Evolutionary conservation across 2,797 vertebrate species (phyloP).

Genomic region (Spondyliosoma cantharus): DNA sequence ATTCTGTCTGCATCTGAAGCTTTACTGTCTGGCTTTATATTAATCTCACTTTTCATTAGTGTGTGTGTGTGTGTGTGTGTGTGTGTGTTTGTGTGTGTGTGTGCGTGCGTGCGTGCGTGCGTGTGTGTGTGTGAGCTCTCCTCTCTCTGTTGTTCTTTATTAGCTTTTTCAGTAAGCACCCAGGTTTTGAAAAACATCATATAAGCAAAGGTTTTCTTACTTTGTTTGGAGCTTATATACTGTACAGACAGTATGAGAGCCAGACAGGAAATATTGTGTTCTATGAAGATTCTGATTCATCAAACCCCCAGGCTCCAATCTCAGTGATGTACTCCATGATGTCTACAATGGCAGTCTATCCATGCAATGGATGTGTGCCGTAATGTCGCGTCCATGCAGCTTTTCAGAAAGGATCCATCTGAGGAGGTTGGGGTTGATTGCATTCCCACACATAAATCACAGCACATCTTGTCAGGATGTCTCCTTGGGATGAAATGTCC

Average conservation of each 20-base stretch:
- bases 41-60: slow-evolving; percentile 68
- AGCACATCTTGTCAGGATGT: slow-evolving; percentile 48
- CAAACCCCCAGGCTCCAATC: slow-evolving; percentile 20
- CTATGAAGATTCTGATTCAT: slow-evolving; percentile 28
- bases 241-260: slow-evolving; percentile 2
- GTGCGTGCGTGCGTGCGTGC: slow-evolving; percentile 34
- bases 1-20: slow-evolving; percentile 47
- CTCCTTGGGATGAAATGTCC: slow-evolving; percentile 44
- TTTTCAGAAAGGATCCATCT: slow-evolving; percentile 28
- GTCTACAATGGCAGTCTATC: slow-evolving; percentile 21
- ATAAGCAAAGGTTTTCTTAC: slow-evolving; percentile 15
- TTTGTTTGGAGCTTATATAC: neutral
- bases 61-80: slow-evolving; percentile 44
- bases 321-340: slow-evolving; percentile 19
- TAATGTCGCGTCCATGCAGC: slow-evolving; percentile 39
- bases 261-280: slow-evolving; percentile 29
- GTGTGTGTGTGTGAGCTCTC: slow-evolving; percentile 32
- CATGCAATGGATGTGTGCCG: slow-evolving; percentile 12
- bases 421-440: slow-evolving; percentile 27
- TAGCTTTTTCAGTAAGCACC: slow-evolving; percentile 22
- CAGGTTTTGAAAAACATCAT: slow-evolving; percentile 13
- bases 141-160: slow-evolving; percentile 53
- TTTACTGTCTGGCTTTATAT: slow-evolving; percentile 74
- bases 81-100: slow-evolving; percentile 37
- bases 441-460: slow-evolving; percentile 54